phyloP scores from a whole-genome alignment of 2,797 vertebrate species.

The Sebastes diaconus region DNA sequence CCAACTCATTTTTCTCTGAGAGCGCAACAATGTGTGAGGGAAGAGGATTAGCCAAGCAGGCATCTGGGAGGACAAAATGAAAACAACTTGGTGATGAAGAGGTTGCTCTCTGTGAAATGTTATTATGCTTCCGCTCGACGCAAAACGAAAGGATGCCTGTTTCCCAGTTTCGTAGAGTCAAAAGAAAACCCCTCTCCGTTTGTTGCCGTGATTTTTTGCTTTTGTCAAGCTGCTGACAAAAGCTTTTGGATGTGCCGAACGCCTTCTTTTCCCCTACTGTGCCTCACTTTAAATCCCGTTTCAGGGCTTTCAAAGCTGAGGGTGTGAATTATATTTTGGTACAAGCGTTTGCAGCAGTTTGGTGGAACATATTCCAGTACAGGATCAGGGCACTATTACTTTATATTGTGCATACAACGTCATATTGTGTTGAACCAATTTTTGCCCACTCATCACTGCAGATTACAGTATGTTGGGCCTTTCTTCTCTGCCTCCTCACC shows the following conservation, averaged over 20 bases:
- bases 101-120: constrained; percentile 6
- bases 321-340: background rate
- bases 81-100: constrained; percentile 47
- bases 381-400: background rate
- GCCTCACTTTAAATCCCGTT: background rate
- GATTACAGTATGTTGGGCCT: background rate
- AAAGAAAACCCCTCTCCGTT: background rate
- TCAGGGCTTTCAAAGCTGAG: background rate
- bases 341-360: background rate
- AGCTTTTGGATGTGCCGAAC: background rate
- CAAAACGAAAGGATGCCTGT: constrained; percentile 5
- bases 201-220: background rate
- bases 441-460: background rate
- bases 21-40: background rate
- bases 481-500: background rate
- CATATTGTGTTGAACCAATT: background rate
- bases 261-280: background rate
- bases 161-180: background rate
- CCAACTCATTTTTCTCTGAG: constrained; percentile 15
- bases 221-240: constrained; percentile 8
- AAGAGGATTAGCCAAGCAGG: constrained; percentile 17
- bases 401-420: background rate
- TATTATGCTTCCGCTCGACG: background rate
- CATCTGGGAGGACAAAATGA: constrained; percentile 13
- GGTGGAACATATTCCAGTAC: background rate